Evolutionary conservation across 2,797 vertebrate species (phyloP), one percentile per base, ranked within the genome.

Genomic region (Gallinago stenura): DNA sequence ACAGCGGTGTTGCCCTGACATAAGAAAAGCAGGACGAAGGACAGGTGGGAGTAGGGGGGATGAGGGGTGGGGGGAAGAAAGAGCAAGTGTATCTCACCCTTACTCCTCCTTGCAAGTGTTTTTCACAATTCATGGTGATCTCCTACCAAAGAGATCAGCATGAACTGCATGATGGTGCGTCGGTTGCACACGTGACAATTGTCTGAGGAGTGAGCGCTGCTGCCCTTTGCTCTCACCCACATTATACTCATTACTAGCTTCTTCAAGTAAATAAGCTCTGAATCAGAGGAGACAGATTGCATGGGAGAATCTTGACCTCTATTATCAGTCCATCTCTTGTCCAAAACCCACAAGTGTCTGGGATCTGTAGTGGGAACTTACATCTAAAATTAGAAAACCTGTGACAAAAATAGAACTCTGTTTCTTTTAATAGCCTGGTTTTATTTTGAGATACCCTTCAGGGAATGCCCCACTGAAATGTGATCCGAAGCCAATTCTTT

Each of bases 401-500:
- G 0, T 57, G 53, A 53, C 12, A 64, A 80, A 95, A 95, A 95
- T 93, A 92, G 50, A 82, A 31, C 10, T 39, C 8, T 79, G 9
- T 78, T 90, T 73, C 88, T 82, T 90, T 82, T 80, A 89, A 91
- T 73, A 93, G 48, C 26, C 21, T 71, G 10, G 7, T 28, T 91
- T 86, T 77, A 69, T 88, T 93, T 83, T 86, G 39, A 81, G 62
- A 76, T 75, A 58, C 2, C 24, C 87, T 72, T 75, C 65, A 83
- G 66, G 83, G 56, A 94, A 50, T 0, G 0, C 35, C 73, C n/a
- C 22, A 24, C 26, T 61, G 73, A 93, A 84, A 92, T 13, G 13
- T 41, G 56, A 73, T 76, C 48, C 3, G 5, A 84, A 90, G 80
- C 66, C 77, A 94, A 69, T 65, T 54, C 39, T 78, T 68, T 86